Percentiles rank a stretch among this genome's conserved stretches.
Conservation (phyloP, 2,888 invertebrate genomes). For the Neoscelio sp. region DNA sequence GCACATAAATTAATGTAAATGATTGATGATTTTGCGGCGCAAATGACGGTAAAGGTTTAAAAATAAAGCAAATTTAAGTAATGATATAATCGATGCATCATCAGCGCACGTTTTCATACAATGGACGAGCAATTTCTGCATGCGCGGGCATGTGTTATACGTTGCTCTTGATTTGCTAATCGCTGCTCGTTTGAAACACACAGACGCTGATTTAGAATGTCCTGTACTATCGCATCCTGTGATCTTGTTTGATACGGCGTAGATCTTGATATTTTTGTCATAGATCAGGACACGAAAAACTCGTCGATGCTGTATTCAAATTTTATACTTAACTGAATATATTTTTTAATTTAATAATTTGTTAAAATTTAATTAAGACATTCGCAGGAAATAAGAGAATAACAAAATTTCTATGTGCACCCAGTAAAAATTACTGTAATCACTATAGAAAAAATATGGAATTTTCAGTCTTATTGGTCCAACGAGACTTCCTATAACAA, state of each 20-base stretch:
- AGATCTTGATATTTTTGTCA: conserved; percentile 30
- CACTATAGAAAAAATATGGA: no score
- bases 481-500: no score
- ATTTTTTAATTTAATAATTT: no score
- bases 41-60: conserved; percentile 3
- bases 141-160: conserved; percentile 54
- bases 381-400: no score
- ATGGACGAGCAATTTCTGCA: conserved; percentile 68
- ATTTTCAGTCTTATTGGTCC: no score
- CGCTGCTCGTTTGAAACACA: conserved; percentile 55
- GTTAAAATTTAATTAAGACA: no score
- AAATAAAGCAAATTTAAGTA: conserved; percentile 28
- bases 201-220: conserved; percentile 61
- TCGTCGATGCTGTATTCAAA: conserved; percentile 1
- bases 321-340: background rate
- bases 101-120: conserved; percentile 67
- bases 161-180: conserved; percentile 69
- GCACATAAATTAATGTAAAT: no score
- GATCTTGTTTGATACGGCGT: conserved; percentile 45
- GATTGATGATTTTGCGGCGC: no score
- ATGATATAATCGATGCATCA: conserved; percentile 70
- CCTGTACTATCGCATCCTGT: conserved; percentile 61
- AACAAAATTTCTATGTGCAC: no score
- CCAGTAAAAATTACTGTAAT: no score
- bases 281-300: conserved; percentile 13